Base-by-base conservation (phyloP, 2,888 invertebrate genomes). In the Anticlea derivata region DNA sequence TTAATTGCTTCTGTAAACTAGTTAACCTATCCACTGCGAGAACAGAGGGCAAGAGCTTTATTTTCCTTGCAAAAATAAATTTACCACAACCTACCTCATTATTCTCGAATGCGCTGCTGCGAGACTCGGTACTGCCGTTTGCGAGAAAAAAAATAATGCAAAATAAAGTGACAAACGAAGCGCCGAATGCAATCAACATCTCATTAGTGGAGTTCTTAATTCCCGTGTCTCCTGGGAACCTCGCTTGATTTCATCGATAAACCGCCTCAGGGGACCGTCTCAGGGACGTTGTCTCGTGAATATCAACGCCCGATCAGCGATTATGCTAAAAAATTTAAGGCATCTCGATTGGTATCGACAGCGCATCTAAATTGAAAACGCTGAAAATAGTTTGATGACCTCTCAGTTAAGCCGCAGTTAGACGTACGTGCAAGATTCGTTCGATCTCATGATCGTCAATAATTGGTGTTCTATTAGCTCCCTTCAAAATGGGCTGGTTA, bases 141-240 rank as follows among this genome's bases (percentile, higher is more conserved):
- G 35, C 38, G 31, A 41, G 31, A 40, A 75, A 73, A 75, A 73
- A 67, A 68, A 69, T 72, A 75, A 80, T 77, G 75, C 70, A 73
- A 78, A 81, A 75, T 71, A 77, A 51, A 74, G 63, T 76, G 81
- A 79, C 79, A 81, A 85, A 75, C 79, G 80, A 70, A 71, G 70
- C 77, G 71, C 68, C 74, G 78, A 79, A 79, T 80, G 84, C 86
- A 86, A 87, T 88, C 86, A 87, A 85, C 88, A 87, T 88, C 86
- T 86, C 86, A 87, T 88, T 87, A 87, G 86, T 67, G 76, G 68
- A 77, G 70, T 78, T 78, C 80, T 86, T 87, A 86, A 85, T 86
- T 84, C 79, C 68, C 68, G 72, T 76, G 80, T 81, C 79, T 67
- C 78, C 56, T 47, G 65, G 68, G 78, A 66, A 67, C 68, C 63